These are phyloP conservation scores for Smittia sp. DNA, from an alignment of 2,888 invertebrate genomes.

Conservation along the genomic window DNA sequence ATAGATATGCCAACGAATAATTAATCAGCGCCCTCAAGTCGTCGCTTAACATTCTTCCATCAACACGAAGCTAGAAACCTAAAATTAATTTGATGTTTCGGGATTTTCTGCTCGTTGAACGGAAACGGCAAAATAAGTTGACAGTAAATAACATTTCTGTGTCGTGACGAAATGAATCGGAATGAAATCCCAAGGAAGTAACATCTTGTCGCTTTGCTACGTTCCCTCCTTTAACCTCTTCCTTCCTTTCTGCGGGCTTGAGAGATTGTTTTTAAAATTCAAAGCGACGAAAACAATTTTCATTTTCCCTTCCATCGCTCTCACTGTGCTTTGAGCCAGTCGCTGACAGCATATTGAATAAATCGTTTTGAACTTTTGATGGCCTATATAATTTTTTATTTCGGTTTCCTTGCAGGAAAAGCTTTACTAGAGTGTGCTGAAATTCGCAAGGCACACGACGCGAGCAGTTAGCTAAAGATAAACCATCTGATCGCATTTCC, in stretches of 20 bases:
- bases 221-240: neutral
- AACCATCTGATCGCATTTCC: neutral
- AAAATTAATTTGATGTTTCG: conserved; percentile 8
- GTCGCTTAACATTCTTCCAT: neutral
- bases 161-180: conserved; percentile 7
- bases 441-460: too few relatives aligned
- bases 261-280: conserved; percentile 33
- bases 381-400: neutral
- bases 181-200: conserved; percentile 3
- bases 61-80: neutral
- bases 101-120: neutral
- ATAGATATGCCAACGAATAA: too few relatives aligned
- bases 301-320: conserved; percentile 1
- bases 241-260: neutral
- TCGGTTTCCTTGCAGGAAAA: too few relatives aligned
- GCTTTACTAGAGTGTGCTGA: too few relatives aligned
- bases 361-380: conserved; percentile 2
- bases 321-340: neutral
- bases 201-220: conserved; percentile 23
- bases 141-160: neutral
- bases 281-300: conserved; percentile 22
- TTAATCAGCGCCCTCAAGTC: neutral
- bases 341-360: conserved; percentile 31
- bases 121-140: neutral
- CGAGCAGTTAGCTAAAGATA: neutral